These are phyloP conservation scores for Zeugodacus cucurbitae DNA, from an alignment of 1,140 invertebrate species.

Conservation along the genomic window DNA sequence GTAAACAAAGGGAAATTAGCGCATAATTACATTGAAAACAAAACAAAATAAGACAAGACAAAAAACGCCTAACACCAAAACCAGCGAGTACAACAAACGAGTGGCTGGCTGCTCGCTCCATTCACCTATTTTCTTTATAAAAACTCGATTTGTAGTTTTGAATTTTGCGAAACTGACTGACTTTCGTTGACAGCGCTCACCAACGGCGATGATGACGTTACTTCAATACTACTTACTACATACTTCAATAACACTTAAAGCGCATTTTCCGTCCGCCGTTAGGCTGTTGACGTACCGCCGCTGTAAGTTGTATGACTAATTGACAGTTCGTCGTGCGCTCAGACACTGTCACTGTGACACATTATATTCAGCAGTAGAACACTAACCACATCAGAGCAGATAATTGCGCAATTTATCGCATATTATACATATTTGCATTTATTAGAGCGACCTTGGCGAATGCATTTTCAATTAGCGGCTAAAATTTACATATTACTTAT, in stretches of 20 bases:
- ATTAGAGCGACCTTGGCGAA: not conserved
- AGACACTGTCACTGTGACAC: not conserved
- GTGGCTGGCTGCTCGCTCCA: not conserved
- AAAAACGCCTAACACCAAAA: not conserved
- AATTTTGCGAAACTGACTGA: not conserved
- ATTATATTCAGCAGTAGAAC: not conserved
- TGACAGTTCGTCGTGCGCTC: not conserved
- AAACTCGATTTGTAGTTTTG: not conserved
- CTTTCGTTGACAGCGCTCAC: not conserved
- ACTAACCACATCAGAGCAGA: not conserved
- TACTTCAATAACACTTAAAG: not conserved
- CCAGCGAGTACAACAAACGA: slow-evolving; percentile 1
- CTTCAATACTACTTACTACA: not conserved
- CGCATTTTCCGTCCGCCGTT: not conserved
- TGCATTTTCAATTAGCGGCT: not conserved
- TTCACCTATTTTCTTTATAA: not conserved
- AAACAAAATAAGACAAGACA: not conserved
- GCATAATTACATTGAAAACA: not conserved
- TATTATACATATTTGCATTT: not conserved
- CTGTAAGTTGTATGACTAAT: not conserved
- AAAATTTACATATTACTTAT: too few relatives aligned
- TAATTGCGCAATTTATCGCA: not conserved
- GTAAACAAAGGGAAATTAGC: not conserved
- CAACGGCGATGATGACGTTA: not conserved
- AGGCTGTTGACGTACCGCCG: not conserved